Evolutionary conservation across 2,113 vertebrate species (phyloP).

Genomic region (Sus scrofa): DNA sequence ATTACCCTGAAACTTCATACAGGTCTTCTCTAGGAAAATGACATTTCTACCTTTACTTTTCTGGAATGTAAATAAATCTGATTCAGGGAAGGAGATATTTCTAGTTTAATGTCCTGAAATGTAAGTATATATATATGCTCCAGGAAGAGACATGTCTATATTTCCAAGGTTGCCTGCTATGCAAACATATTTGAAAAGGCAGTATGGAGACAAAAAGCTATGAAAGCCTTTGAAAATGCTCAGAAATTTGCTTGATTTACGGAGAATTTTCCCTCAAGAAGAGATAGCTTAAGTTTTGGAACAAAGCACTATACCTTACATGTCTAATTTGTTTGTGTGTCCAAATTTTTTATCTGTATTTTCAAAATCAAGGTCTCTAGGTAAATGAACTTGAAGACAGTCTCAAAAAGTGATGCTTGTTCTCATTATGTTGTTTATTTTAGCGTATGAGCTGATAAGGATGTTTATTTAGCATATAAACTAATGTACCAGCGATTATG

Average conservation of each 20-base stretch:
- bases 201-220: neutral
- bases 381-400: neutral
- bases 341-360: neutral
- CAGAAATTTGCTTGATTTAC: neutral
- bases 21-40: neutral
- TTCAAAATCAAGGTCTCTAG: neutral
- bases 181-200: neutral
- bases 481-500: neutral
- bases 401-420: neutral
- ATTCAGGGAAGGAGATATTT: neutral
- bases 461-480: neutral
- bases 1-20: neutral
- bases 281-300: neutral
- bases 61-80: neutral
- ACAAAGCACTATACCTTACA: neutral
- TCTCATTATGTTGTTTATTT: neutral
- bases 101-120: neutral
- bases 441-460: neutral
- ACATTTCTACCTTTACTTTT: neutral
- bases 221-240: neutral
- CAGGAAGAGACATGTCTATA: neutral
- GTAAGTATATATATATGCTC: neutral
- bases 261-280: neutral
- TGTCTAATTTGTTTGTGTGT: neutral
- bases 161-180: neutral